A percentile compares a stretch with the other conserved stretches of the same genome.
These are phyloP conservation scores for Panurus biarmicus DNA, from an alignment of 2,113 vertebrate genomes.

Conservation along the genomic window DNA sequence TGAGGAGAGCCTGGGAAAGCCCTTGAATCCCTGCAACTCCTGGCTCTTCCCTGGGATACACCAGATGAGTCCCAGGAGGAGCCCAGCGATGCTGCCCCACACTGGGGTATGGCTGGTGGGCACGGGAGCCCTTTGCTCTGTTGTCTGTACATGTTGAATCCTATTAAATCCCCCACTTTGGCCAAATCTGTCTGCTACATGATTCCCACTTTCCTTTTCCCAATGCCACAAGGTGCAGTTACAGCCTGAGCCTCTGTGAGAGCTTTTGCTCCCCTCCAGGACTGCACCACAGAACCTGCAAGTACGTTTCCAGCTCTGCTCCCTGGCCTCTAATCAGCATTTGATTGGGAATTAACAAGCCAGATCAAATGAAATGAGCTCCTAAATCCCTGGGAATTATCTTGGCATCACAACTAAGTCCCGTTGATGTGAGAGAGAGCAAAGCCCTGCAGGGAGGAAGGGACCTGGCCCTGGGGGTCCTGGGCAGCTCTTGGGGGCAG, in stretches of 20 bases:
- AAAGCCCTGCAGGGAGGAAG: background rate
- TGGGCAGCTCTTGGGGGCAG: background rate
- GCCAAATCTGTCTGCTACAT: background rate
- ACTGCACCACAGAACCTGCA: background rate
- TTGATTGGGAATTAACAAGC: slow-evolving; percentile 12
- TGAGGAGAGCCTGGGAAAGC: background rate
- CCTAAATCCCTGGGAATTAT: background rate
- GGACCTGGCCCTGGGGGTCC: background rate
- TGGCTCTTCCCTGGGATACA: fast-evolving
- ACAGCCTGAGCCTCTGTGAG: background rate
- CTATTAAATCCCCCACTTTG: background rate
- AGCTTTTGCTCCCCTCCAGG: background rate
- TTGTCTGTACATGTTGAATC: background rate
- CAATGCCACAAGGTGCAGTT: background rate
- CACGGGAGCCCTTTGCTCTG: background rate
- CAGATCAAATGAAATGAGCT: background rate
- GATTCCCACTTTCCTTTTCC: background rate
- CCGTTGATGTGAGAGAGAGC: background rate
- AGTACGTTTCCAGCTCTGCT: background rate
- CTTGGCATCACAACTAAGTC: background rate
- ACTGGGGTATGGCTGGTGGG: background rate
- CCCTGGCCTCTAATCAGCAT: background rate
- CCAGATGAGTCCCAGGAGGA: background rate
- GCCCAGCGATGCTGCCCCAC: fast-evolving
- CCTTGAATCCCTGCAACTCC: background rate